These are phyloP conservation scores for Eulemur albifrons DNA, from an alignment of 2,797 vertebrate genomes.

Conservation along the genomic window DNA sequence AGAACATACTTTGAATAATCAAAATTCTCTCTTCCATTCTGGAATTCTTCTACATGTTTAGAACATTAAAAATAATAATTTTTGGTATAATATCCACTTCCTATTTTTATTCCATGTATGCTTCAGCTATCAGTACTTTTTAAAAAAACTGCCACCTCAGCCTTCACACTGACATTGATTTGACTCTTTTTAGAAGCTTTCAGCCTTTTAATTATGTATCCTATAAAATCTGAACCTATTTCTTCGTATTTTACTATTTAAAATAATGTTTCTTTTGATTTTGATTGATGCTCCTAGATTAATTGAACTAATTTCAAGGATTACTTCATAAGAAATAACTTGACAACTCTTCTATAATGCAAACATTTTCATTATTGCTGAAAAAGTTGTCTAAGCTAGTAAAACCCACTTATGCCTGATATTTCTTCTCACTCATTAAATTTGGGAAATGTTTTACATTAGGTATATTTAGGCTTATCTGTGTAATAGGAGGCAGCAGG, in stretches of 20 bases:
- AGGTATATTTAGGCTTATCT: neutral
- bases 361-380: neutral
- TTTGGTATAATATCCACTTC: constrained; percentile 15
- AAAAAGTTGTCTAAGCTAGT: neutral
- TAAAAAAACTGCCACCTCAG: neutral
- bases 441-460: neutral
- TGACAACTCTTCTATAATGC: neutral
- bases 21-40: neutral
- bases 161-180: neutral
- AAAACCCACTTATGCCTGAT: neutral
- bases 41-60: neutral
- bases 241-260: constrained; percentile 4
- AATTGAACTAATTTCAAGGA: neutral
- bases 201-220: neutral
- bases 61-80: neutral
- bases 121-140: neutral
- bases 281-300: neutral
- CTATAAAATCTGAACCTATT: neutral
- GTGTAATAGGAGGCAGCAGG: neutral
- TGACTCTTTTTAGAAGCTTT: neutral
- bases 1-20: neutral
- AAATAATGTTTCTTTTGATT: neutral
- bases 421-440: neutral
- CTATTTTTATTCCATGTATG: neutral
- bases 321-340: neutral